Conservation (phyloP, 2,797 vertebrate species). For the Epinephelus coioides region DNA sequence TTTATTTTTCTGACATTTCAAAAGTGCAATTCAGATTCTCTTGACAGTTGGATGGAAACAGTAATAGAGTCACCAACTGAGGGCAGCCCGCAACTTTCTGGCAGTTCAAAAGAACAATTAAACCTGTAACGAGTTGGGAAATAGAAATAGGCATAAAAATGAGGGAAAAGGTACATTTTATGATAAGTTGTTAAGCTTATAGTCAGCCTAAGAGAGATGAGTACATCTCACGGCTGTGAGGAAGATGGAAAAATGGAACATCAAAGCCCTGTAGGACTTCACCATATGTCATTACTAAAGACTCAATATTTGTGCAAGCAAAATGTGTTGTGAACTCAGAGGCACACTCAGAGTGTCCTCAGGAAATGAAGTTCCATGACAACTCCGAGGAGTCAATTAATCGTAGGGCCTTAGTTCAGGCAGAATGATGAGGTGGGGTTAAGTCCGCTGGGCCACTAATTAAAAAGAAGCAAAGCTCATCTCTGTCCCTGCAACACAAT, state of each 20-base stretch:
- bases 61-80: constrained; percentile 69
- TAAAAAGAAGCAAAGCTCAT: constrained; percentile 82
- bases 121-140: constrained; percentile 61
- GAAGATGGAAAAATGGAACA: constrained; percentile 66
- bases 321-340: constrained; percentile 73
- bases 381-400: constrained; percentile 85
- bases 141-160: constrained; percentile 46
- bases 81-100: constrained; percentile 46
- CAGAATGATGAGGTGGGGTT: constrained; percentile 82
- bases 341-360: constrained; percentile 55
- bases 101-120: constrained; percentile 76
- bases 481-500: constrained; percentile 59
- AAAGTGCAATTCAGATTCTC: constrained; percentile 65
- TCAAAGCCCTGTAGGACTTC: constrained; percentile 61
- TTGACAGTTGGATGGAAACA: constrained; percentile 68
- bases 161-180: constrained; percentile 49
- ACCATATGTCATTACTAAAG: constrained; percentile 67
- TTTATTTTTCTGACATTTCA: constrained; percentile 72
- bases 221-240: constrained; percentile 45
- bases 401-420: constrained; percentile 71
- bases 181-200: constrained; percentile 65
- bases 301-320: constrained; percentile 77
- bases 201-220: constrained; percentile 58
- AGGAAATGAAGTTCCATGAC: constrained; percentile 82
- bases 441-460: constrained; percentile 84